Base-by-base conservation (phyloP, 2,888 invertebrate genomes). In the Aphodius granarius region DNA sequence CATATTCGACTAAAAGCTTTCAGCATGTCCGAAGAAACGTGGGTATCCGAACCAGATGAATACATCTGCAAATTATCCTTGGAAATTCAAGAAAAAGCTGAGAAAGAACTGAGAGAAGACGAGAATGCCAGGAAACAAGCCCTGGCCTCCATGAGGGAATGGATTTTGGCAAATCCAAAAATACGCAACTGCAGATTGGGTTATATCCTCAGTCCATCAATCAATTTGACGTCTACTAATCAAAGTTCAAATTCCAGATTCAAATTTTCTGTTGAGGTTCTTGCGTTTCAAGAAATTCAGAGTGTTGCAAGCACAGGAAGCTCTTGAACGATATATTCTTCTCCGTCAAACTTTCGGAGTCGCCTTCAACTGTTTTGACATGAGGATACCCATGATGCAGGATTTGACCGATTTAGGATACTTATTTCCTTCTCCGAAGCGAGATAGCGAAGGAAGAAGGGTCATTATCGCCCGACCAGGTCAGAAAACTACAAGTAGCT, bases 221-320 rank as follows among this genome's bases (percentile, higher is more conserved):
- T n/a, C 17, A 13, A 23, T 62, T 76, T 76, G 66, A 64, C 68
- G 15, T 23, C 5, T 22, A 0, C n/a, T 63, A 73, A 63, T 18
- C 21, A 63, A 5, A 13, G 2, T 63, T 64, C 9, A 74, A 20
- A n/a, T 83, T 85, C 73, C 76, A 94, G 94, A 94, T 87, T 87
- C 91, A 0, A 90, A 86, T 81, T 95, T 93, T 85, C 87, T 95
- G 66, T 88, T 95, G 73, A 90, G 94, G 77, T 95, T 94, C 85
- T 89, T 95, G 72, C 91, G 95, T n/a, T 91, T 92, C 77, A 94
- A 95, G 86, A 95, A 94, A 84, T 95, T 92, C 87, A 93, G 93
- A 83, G 92, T 95, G 0, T 92, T 93, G 1, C 92, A 93, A 90
- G 93, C 94, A 0, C 93, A 94, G 83, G 93, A 94, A 82, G 92